Percentiles rank a stretch among this genome's conserved stretches.
phyloP scores from a whole-genome alignment of 2,888 invertebrate genomes.

The Hanleya hanleyi region DNA sequence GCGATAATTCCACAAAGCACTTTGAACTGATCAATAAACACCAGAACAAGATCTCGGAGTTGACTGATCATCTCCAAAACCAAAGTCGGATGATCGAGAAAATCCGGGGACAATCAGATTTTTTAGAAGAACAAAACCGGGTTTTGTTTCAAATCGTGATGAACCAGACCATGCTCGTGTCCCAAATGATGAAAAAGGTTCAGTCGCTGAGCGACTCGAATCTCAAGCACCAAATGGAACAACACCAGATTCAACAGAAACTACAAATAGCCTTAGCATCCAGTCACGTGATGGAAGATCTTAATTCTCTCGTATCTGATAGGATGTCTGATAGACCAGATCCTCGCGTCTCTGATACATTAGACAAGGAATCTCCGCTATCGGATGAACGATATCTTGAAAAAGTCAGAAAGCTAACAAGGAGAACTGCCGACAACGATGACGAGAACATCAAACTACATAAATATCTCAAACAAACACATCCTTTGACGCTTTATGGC shows the following conservation, averaged over 20 bases:
- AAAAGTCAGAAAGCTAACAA: no score
- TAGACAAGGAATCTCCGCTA: no score
- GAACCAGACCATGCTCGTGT: constrained; percentile 58
- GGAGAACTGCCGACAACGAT: no score
- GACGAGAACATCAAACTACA: no score
- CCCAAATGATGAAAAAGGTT: constrained; percentile 53
- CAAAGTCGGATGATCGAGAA: constrained; percentile 47
- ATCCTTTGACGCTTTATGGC: no score
- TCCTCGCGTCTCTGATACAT: no score
- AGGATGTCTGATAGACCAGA: no score
- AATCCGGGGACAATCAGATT: constrained; percentile 42
- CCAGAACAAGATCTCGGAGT: constrained; percentile 48
- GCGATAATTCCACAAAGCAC: constrained; percentile 39
- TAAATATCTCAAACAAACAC: no score
- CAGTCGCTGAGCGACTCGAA: constrained; percentile 51
- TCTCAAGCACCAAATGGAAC: constrained; percentile 43
- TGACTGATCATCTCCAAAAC: constrained; percentile 47
- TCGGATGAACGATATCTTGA: no score
- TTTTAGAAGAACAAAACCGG: constrained; percentile 57
- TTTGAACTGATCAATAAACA: constrained; percentile 51
- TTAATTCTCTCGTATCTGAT: constrained; percentile 27
- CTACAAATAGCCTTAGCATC: constrained; percentile 22
- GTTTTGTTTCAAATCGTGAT: constrained; percentile 55
- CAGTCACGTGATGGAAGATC: constrained; percentile 30
- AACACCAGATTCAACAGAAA: constrained; percentile 24